phyloP scores from a whole-genome alignment of 2,888 invertebrate species.

The Galeruca laticollis region DNA sequence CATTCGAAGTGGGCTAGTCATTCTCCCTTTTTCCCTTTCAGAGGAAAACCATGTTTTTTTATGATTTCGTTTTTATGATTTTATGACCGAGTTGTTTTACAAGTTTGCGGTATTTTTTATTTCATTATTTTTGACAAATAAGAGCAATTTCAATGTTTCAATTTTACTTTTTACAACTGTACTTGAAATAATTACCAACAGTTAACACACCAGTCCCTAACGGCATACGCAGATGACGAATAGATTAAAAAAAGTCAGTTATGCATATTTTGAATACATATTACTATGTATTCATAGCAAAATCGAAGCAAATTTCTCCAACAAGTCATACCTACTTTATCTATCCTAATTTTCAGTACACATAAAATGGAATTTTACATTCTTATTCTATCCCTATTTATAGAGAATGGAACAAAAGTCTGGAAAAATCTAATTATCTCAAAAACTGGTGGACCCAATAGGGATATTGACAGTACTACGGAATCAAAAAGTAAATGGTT shows the following conservation, averaged over 20 bases:
- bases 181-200: conserved; percentile 3
- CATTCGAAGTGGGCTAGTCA: conserved; percentile 17
- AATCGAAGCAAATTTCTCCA: too few species aligned
- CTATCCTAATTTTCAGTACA: too few species aligned
- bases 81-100: conserved; percentile 33
- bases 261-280: neutral
- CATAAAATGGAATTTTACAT: too few species aligned
- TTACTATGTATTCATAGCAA: too few species aligned
- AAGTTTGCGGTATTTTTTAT: conserved; percentile 28
- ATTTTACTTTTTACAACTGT: conserved; percentile 9
- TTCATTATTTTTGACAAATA: conserved; percentile 17
- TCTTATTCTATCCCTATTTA: too few species aligned
- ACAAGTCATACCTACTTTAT: too few species aligned
- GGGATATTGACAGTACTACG: too few species aligned
- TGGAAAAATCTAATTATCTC: too few species aligned
- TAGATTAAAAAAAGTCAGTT: neutral
- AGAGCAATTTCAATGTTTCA: conserved; percentile 15
- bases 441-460: too few species aligned
- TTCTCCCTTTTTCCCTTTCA: conserved; percentile 17
- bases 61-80: conserved; percentile 35
- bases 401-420: too few species aligned
- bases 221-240: neutral
- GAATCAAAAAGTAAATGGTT: too few species aligned
- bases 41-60: conserved; percentile 27
- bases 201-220: conserved; percentile 7